A percentile compares a stretch with the other conserved stretches of the same genome.
phyloP scores from a whole-genome alignment of 2,888 invertebrate species.

The Acanthosepion esculentum region DNA sequence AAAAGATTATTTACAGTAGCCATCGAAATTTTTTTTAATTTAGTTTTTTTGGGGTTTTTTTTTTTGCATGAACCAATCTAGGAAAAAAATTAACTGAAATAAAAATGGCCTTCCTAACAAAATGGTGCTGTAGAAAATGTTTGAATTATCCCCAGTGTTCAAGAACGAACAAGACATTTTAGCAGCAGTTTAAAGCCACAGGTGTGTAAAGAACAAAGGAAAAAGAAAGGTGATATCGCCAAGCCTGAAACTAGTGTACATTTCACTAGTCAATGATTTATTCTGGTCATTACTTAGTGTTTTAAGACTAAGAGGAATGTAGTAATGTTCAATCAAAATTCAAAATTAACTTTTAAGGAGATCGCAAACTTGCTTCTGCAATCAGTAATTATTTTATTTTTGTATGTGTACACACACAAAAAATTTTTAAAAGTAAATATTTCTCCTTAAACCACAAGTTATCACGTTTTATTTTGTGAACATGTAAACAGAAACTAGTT shows the following conservation, averaged over 20 bases:
- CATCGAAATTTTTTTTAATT: not conserved
- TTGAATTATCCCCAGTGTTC: not conserved
- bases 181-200: constrained; percentile 8
- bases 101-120: not conserved
- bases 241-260: not conserved
- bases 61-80: too few relatives aligned
- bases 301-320: not conserved
- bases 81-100: not conserved
- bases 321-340: not conserved
- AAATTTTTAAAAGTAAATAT: not conserved
- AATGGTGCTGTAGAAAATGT: not conserved
- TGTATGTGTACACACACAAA: not conserved
- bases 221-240: too few relatives aligned
- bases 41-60: too few relatives aligned
- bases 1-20: not conserved
- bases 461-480: not conserved
- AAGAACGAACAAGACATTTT: not conserved
- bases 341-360: not conserved
- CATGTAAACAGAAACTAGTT: not conserved
- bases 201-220: not conserved
- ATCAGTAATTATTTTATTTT: not conserved
- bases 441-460: not conserved
- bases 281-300: not conserved
- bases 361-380: not conserved
- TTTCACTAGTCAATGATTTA: not conserved